Percentiles rank a stretch among this genome's conserved stretches.
Conservation (phyloP, 2,888 invertebrate genomes). For the Noctua fimbriata region DNA sequence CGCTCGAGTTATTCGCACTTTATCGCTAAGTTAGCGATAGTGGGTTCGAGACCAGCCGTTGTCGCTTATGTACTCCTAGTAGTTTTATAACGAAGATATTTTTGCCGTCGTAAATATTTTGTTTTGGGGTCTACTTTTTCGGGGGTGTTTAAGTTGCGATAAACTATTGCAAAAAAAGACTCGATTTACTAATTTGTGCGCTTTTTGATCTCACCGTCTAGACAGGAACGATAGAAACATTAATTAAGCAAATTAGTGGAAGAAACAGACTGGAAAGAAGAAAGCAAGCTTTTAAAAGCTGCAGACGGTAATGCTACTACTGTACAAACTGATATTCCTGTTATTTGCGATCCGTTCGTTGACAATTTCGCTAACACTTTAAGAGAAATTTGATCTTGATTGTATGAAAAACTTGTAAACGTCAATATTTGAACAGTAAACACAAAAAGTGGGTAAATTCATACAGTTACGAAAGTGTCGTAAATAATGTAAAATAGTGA, state of each 20-base stretch:
- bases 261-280: not conserved
- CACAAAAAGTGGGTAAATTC: not conserved
- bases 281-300: not conserved
- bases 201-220: not conserved
- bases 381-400: not conserved
- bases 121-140: conserved; percentile 15
- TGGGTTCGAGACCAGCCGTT: conserved; percentile 64
- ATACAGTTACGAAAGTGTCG: not conserved
- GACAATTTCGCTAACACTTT: not conserved
- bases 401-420: not conserved
- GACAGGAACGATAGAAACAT: not conserved
- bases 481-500: not conserved
- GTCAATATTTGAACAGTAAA: too few relatives aligned
- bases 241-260: not conserved
- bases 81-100: conserved; percentile 59
- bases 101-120: conserved; percentile 33
- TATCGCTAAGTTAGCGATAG: conserved; percentile 72
- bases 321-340: not conserved
- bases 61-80: conserved; percentile 69
- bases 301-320: too few relatives aligned
- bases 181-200: not conserved
- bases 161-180: not conserved
- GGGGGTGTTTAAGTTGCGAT: not conserved
- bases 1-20: conserved; percentile 73
- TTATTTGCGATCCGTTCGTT: not conserved